Conservation (phyloP, 1,140 invertebrate species). For the Drosophila guanche region DNA sequence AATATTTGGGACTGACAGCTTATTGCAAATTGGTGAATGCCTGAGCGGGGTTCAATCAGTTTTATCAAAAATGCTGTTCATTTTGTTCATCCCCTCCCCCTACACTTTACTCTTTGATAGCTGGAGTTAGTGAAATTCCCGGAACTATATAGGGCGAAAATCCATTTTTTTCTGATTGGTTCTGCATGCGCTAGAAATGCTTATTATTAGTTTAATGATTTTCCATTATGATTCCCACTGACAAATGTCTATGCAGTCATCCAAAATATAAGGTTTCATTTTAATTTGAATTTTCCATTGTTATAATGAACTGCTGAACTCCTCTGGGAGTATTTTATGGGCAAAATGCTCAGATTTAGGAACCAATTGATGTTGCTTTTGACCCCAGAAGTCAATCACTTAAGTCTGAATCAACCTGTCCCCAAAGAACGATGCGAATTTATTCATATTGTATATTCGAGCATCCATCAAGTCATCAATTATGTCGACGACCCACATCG, state of each 20-base stretch:
- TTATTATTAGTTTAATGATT: no score
- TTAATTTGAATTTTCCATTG: no score
- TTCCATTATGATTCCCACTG: no score
- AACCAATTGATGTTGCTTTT: slow-evolving; percentile 43
- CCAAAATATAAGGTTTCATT: no score
- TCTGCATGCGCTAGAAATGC: no score
- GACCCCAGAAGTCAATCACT: slow-evolving; percentile 55
- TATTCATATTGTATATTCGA: slow-evolving; percentile 36
- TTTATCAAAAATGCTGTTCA: not conserved
- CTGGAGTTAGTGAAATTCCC: not conserved
- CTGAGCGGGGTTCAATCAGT: slow-evolving; percentile 38
- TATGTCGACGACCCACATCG: slow-evolving; percentile 53
- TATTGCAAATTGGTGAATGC: slow-evolving; percentile 48
- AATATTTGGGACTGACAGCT: slow-evolving; percentile 45
- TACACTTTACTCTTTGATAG: not conserved
- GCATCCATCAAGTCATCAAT: slow-evolving; percentile 59
- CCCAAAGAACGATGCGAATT: slow-evolving; percentile 11
- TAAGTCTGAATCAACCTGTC: slow-evolving; percentile 40
- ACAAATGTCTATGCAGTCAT: no score
- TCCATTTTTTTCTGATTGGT: no score
- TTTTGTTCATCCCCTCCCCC: not conserved
- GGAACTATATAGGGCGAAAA: no score
- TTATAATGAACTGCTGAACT: no score
- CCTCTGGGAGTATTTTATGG: slow-evolving; percentile 5
- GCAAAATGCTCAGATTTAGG: slow-evolving; percentile 9